phyloP scores from a whole-genome alignment of 1,140 invertebrate species.

The Heliothis subflexa region DNA sequence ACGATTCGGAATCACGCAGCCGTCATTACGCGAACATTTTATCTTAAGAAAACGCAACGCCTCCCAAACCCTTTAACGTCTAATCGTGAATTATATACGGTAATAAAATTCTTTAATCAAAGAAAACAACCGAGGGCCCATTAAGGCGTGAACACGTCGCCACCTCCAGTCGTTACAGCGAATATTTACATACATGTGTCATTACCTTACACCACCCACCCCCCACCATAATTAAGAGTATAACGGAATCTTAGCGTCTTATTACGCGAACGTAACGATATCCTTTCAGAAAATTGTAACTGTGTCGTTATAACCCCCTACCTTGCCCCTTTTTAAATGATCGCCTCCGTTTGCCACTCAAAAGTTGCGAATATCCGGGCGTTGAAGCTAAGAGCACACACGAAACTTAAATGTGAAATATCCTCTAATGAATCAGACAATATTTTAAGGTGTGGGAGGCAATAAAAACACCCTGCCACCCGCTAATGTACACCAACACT shows the following conservation, averaged over 20 bases:
- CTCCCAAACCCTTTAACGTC: constrained; percentile 78
- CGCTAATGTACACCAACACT: constrained; percentile 82
- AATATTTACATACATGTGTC: constrained; percentile 86
- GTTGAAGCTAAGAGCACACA: constrained; percentile 77
- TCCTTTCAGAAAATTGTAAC: constrained; percentile 85
- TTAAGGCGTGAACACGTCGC: constrained; percentile 82
- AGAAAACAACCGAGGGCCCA: constrained; percentile 84
- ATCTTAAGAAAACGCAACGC: constrained; percentile 72
- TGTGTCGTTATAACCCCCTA: constrained; percentile 71
- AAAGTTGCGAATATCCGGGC: constrained; percentile 70
- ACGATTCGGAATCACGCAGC: constrained; percentile 82
- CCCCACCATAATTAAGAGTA: constrained; percentile 84
- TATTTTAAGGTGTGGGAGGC: constrained; percentile 84
- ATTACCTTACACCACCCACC: constrained; percentile 74
- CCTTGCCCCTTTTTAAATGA: constrained; percentile 66
- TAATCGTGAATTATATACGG: constrained; percentile 85
- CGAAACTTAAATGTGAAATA: constrained; percentile 86
- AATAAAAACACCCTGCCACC: constrained; percentile 81
- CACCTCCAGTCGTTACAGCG: constrained; percentile 82
- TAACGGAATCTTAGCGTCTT: constrained; percentile 86
- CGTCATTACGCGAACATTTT: constrained; percentile 81
- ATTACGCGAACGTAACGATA: constrained; percentile 85
- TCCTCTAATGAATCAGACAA: constrained; percentile 86
- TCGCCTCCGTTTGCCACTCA: constrained; percentile 67
- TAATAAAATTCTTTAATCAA: constrained; percentile 87